A percentile compares a stretch with the other conserved stretches of the same genome.
Evolutionary conservation across 2,888 invertebrate genomes (phyloP).

Genomic region (Eilema sororculum): DNA sequence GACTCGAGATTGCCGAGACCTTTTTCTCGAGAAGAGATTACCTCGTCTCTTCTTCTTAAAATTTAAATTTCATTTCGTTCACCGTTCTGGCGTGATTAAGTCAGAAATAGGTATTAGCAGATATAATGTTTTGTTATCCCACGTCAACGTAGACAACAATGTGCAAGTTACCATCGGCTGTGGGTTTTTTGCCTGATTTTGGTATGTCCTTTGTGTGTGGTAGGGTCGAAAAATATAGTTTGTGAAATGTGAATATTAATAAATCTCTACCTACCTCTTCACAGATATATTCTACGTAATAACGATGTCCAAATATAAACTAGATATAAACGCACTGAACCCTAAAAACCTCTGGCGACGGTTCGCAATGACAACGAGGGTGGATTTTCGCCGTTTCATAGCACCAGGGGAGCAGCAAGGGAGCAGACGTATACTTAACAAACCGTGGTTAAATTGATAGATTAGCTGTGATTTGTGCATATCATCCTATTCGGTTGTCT

Average conservation of each 20-base stretch:
- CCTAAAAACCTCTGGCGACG: constrained; percentile 36
- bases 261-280: neutral
- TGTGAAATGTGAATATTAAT: neutral
- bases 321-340: constrained; percentile 22
- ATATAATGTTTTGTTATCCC: no score
- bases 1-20: no score
- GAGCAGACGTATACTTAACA: constrained; percentile 71
- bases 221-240: neutral
- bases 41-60: no score
- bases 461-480: constrained; percentile 77
- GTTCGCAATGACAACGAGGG: constrained; percentile 73
- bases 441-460: constrained; percentile 84
- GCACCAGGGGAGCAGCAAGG: constrained; percentile 54
- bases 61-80: no score
- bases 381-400: constrained; percentile 72
- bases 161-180: no score
- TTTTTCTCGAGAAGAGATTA: no score
- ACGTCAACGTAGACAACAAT: no score
- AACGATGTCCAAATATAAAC: constrained; percentile 11
- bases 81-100: no score
- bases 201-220: no score
- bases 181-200: no score
- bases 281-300: neutral
- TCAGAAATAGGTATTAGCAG: no score
- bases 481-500: constrained; percentile 65